Evolutionary conservation across 2,888 invertebrate species (phyloP).

Genomic region (Synergus laeviventris): DNA sequence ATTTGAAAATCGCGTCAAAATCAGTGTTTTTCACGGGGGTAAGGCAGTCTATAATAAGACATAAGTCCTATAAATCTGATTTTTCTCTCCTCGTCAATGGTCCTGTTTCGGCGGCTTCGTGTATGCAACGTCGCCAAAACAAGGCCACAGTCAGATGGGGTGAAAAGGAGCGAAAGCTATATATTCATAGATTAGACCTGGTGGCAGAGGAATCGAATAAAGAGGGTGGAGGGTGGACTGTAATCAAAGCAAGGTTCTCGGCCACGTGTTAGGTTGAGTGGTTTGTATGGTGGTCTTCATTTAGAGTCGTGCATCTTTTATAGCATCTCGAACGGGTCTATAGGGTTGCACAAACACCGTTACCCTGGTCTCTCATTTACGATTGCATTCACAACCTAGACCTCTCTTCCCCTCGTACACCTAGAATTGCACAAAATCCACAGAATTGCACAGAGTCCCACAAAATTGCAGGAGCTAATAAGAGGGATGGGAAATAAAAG

Average conservation of each 20-base stretch:
- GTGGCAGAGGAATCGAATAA: slow-evolving; percentile 1
- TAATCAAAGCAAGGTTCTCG: slow-evolving; percentile 47
- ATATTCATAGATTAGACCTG: neutral
- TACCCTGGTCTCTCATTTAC: slow-evolving; percentile 16
- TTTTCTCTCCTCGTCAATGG: neutral
- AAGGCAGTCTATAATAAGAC: neutral
- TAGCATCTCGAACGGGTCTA: slow-evolving; percentile 9
- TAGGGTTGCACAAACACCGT: slow-evolving; percentile 37
- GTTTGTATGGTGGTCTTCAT: slow-evolving; percentile 41
- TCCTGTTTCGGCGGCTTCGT: slow-evolving; percentile 8
- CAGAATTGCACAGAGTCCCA: no score
- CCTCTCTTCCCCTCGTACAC: neutral
- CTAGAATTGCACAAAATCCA: neutral
- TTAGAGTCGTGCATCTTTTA: slow-evolving; percentile 42
- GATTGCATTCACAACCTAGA: slow-evolving; percentile 5
- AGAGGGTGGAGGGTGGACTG: neutral
- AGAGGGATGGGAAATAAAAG: neutral
- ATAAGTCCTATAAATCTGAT: neutral
- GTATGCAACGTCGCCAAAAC: slow-evolving; percentile 3
- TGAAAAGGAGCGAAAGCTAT: slow-evolving; percentile 8
- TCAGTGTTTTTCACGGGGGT: neutral
- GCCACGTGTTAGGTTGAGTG: slow-evolving; percentile 27
- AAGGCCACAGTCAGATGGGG: slow-evolving; percentile 4
- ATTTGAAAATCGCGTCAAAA: neutral
- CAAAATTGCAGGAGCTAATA: neutral